Percentiles rank a stretch among this genome's conserved stretches.
Conservation (phyloP, 2,797 vertebrate genomes). For the Micromesistius poutassou region DNA sequence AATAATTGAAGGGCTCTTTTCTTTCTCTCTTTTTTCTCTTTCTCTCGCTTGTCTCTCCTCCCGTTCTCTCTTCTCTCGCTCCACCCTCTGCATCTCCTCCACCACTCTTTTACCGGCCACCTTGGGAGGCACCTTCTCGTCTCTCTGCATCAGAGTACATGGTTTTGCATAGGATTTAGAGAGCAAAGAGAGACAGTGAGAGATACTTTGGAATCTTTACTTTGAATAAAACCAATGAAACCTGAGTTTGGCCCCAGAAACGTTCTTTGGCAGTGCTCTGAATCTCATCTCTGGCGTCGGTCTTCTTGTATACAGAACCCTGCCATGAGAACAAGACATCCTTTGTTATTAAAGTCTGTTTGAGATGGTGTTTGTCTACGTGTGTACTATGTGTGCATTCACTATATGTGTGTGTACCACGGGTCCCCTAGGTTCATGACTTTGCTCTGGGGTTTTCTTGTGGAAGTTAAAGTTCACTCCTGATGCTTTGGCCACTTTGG, state of each 20-base stretch:
- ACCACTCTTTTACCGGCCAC: conserved; percentile 72
- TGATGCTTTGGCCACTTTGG: conserved; percentile 86
- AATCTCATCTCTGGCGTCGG: conserved; percentile 83
- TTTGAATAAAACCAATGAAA: conserved; percentile 62
- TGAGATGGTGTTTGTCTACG: not conserved
- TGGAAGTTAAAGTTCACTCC: conserved; percentile 84
- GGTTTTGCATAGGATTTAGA: conserved; percentile 35
- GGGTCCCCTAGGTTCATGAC: conserved; percentile 71
- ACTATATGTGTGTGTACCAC: conserved; percentile 74
- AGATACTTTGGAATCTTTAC: conserved; percentile 81
- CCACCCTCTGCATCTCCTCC: conserved; percentile 68
- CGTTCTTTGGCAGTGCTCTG: conserved; percentile 81
- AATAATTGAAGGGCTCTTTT: conserved; percentile 67
- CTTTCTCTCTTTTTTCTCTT: conserved; percentile 70
- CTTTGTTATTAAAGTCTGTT: not conserved
- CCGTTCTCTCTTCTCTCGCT: conserved; percentile 72
- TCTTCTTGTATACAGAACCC: conserved; percentile 88
- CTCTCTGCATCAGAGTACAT: conserved; percentile 67
- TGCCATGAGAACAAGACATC: conserved; percentile 36
- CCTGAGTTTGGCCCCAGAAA: conserved; percentile 89
- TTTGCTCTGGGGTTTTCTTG: conserved; percentile 69
- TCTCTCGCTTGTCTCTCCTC: conserved; percentile 74
- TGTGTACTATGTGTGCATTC: conserved; percentile 1
- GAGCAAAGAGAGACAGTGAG: conserved; percentile 87
- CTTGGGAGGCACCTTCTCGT: conserved; percentile 74